These are phyloP conservation scores for Phyllopteryx taeniolatus DNA, from an alignment of 2,113 vertebrate species.

Conservation along the genomic window DNA sequence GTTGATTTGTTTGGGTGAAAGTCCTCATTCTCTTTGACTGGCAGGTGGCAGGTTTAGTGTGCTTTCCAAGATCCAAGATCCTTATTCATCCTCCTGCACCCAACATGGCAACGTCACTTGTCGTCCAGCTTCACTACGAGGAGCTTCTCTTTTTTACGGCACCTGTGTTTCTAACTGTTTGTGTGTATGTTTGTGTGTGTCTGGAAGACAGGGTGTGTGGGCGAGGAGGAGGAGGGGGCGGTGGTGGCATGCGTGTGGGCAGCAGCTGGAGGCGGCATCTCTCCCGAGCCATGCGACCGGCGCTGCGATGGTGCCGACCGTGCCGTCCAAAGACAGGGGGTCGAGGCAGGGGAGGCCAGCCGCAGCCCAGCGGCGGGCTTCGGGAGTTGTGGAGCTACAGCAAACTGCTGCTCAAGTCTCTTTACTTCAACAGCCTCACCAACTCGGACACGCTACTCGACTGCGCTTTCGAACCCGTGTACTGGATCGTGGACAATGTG, in stretches of 20 bases:
- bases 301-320: conserved; percentile 81
- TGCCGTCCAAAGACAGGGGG: conserved; percentile 71
- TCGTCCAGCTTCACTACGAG: conserved; percentile 22
- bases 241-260: conserved; percentile 70
- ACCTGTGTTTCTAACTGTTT: conserved; percentile 61
- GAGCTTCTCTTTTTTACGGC: conserved; percentile 52
- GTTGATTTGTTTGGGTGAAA: conserved; percentile 21
- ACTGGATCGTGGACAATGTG: conserved; percentile 94
- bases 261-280: conserved; percentile 80
- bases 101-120: conserved; percentile 5
- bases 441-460: conserved; percentile 86
- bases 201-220: conserved; percentile 52
- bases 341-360: conserved; percentile 21
- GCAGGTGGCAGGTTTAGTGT: conserved; percentile 3
- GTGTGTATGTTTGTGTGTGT: conserved; percentile 55
- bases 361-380: conserved; percentile 46
- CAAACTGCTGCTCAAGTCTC: conserved; percentile 81
- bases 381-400: conserved; percentile 81
- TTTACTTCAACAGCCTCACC: conserved; percentile 87
- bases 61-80: conserved; percentile 12
- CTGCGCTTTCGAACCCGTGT: conserved; percentile 89
- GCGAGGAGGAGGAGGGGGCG: conserved; percentile 18
- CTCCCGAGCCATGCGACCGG: conserved; percentile 80
- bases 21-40: conserved; percentile 23
- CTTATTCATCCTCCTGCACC: not conserved